A percentile compares a stretch with the other conserved stretches of the same genome.
Evolutionary conservation across 30 jellyfish, hydroid and myxozoan genomes (phyloP).

Genomic region (Aurelia coerulea): DNA sequence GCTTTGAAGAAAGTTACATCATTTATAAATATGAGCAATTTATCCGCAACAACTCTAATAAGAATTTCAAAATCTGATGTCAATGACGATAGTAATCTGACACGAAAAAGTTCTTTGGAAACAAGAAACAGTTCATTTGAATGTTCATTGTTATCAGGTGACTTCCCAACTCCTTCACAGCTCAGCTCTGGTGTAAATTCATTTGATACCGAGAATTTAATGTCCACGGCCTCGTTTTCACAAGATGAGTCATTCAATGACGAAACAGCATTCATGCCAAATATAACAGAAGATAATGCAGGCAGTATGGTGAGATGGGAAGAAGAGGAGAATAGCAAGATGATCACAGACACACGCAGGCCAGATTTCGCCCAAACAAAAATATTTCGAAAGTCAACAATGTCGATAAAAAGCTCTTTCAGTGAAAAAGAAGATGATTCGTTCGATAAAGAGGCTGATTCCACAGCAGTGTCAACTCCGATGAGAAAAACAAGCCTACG

Average conservation of each 20-base stretch:
- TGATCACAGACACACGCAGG: too few relatives aligned
- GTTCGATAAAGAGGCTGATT: conserved; percentile 12
- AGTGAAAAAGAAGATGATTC: background rate
- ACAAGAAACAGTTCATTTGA: conserved; percentile 71
- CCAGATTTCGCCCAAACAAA: too few relatives aligned
- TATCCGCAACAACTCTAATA: conserved; percentile 53
- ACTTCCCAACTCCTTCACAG: conserved; percentile 43
- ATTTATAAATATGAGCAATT: conserved; percentile 28
- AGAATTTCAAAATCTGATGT: conserved; percentile 44
- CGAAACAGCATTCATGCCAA: conserved; percentile 1
- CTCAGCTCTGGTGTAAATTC: conserved; percentile 59
- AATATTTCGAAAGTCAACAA: too few relatives aligned
- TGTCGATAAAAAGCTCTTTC: background rate
- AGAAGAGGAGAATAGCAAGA: too few relatives aligned
- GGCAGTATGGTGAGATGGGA: too few relatives aligned
- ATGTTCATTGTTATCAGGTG: conserved; percentile 44
- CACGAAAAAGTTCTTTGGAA: conserved; percentile 57
- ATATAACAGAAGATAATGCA: conserved; percentile 6
- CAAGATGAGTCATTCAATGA: conserved; percentile 50
- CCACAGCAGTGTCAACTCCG: background rate
- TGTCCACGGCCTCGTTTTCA: conserved; percentile 36
- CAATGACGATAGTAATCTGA: conserved; percentile 25
- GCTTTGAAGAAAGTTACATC: conserved; percentile 57
- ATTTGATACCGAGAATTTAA: conserved; percentile 38
- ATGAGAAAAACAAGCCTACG: conserved; percentile 29